Conservation (phyloP, 2,888 invertebrate genomes). For the Masnerella sp. region DNA sequence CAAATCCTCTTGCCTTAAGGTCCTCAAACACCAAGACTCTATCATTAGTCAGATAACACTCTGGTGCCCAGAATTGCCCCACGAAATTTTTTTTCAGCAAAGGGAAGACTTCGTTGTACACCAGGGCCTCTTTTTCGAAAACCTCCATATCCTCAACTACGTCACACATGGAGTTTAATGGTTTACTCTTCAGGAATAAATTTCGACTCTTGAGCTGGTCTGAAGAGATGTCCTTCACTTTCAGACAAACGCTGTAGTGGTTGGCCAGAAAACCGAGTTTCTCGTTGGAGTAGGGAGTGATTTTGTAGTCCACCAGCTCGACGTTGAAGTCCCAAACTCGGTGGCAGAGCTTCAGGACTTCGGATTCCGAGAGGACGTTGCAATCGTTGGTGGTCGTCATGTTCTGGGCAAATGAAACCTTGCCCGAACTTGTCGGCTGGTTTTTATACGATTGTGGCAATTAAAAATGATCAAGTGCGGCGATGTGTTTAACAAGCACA, state of each 20-base stretch:
- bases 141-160: constrained; percentile 78
- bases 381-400: neutral
- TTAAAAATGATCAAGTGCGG: neutral
- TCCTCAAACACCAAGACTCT: constrained; percentile 75
- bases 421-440: neutral
- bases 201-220: constrained; percentile 59
- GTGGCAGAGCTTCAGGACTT: constrained; percentile 53
- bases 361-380: constrained; percentile 23
- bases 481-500: neutral
- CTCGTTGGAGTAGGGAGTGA: constrained; percentile 64
- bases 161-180: constrained; percentile 78
- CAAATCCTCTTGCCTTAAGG: constrained; percentile 69
- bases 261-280: constrained; percentile 69
- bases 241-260: constrained; percentile 63
- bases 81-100: constrained; percentile 68
- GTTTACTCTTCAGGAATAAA: constrained; percentile 82
- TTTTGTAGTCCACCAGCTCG: constrained; percentile 60
- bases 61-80: constrained; percentile 69
- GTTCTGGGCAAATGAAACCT: neutral
- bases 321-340: constrained; percentile 31
- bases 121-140: constrained; percentile 78
- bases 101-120: constrained; percentile 78
- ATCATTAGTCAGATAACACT: constrained; percentile 69
- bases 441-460: neutral
- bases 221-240: constrained; percentile 27